Conservation (phyloP, 1,140 invertebrate genomes). For the Drosophila burlai region DNA sequence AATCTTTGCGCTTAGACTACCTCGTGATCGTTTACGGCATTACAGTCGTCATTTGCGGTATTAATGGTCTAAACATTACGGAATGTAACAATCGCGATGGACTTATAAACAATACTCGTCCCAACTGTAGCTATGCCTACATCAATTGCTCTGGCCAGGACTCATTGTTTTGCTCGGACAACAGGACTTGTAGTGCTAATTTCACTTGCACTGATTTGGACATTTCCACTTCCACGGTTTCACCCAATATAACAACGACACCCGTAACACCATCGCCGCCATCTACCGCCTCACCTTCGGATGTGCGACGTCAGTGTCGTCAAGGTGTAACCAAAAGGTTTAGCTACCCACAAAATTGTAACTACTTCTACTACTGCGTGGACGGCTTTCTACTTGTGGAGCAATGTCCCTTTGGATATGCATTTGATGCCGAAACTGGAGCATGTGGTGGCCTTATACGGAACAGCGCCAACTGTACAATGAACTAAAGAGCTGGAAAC, state of each 20-base stretch:
- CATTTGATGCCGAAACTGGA: slow-evolving; percentile 36
- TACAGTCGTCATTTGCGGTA: slow-evolving; percentile 16
- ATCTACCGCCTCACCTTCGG: slow-evolving; percentile 18
- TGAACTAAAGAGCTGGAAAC: slow-evolving; percentile 10
- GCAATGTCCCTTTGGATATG: slow-evolving; percentile 69
- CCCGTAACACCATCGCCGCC: neutral
- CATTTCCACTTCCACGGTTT: slow-evolving; percentile 5
- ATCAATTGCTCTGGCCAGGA: slow-evolving; percentile 47
- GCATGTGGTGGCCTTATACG: slow-evolving; percentile 41
- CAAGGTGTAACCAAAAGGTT: slow-evolving; percentile 60
- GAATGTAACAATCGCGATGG: slow-evolving; percentile 35
- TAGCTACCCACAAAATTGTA: slow-evolving; percentile 73
- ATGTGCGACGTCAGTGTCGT: slow-evolving; percentile 47
- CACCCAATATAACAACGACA: neutral
- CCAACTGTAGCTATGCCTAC: slow-evolving; percentile 42
- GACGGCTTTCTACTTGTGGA: slow-evolving; percentile 71
- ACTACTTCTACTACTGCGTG: slow-evolving; percentile 74
- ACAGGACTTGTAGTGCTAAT: slow-evolving; percentile 17
- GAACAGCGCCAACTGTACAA: slow-evolving; percentile 16
- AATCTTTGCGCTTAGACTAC: slow-evolving; percentile 41
- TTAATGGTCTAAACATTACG: slow-evolving; percentile 37
- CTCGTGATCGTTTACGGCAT: slow-evolving; percentile 24
- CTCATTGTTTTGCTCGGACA: slow-evolving; percentile 46
- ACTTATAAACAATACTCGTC: slow-evolving; percentile 39
- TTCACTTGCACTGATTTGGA: slow-evolving; percentile 24